A percentile compares a stretch with the other conserved stretches of the same genome.
Conservation (phyloP, 2,888 invertebrate genomes). For the Brenthis ino region DNA sequence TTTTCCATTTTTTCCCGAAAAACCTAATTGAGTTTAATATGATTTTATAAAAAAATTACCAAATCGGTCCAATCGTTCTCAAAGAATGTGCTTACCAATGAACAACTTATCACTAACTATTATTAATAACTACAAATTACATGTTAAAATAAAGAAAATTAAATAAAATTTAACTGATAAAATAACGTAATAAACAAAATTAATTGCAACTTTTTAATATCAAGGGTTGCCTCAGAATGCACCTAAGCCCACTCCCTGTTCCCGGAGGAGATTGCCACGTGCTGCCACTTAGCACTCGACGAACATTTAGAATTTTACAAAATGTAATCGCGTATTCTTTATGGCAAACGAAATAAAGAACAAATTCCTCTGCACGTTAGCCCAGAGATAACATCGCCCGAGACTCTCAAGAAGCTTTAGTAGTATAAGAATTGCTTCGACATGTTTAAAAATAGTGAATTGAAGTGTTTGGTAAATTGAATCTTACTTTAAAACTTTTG, state of each 20-base stretch:
- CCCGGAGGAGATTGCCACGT: slow-evolving; percentile 69
- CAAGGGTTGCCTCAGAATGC: slow-evolving; percentile 71
- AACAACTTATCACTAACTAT: too few relatives aligned
- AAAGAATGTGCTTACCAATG: too few relatives aligned
- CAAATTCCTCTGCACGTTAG: slow-evolving; percentile 57
- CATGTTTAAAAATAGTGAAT: slow-evolving; percentile 75
- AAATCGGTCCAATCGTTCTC: too few relatives aligned
- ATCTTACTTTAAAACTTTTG: slow-evolving; percentile 52
- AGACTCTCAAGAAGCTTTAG: slow-evolving; percentile 70
- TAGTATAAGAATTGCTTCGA: slow-evolving; percentile 72
- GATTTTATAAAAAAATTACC: too few relatives aligned
- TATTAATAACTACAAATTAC: too few relatives aligned
- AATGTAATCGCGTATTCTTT: slow-evolving; percentile 40
- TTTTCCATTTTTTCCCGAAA: too few relatives aligned
- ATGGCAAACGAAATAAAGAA: slow-evolving; percentile 54
- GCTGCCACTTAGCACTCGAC: slow-evolving; percentile 75
- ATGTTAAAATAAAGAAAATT: too few relatives aligned
- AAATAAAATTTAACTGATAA: not conserved
- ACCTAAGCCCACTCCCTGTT: slow-evolving; percentile 66
- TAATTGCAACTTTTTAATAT: slow-evolving; percentile 72
- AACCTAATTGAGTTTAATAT: too few relatives aligned
- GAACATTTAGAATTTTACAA: slow-evolving; percentile 53
- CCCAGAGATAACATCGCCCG: slow-evolving; percentile 60
- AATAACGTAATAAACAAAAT: slow-evolving; percentile 63
- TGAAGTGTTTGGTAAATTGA: slow-evolving; percentile 68